A percentile compares a stretch with the other conserved stretches of the same genome.
These are phyloP conservation scores for Catotricha subobsoleta DNA, from an alignment of 2,888 invertebrate genomes.

Conservation along the genomic window DNA sequence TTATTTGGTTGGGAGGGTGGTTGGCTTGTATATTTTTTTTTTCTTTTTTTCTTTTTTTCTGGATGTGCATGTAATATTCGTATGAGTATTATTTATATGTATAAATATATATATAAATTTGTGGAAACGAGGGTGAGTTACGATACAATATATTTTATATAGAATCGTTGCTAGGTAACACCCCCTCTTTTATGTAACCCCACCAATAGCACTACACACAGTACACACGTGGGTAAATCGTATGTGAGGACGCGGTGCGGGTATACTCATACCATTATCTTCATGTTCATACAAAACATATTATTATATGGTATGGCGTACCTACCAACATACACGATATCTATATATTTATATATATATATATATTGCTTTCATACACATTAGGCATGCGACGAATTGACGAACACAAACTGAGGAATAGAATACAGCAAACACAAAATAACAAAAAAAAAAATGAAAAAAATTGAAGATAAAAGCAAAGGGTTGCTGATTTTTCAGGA, in stretches of 20 bases:
- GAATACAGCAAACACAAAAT: too few relatives aligned
- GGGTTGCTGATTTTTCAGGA: too few relatives aligned
- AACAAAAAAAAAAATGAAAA: too few relatives aligned
- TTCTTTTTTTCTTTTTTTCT: not conserved
- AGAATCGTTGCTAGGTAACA: slow-evolving; percentile 5
- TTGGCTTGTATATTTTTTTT: not conserved
- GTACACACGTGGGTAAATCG: slow-evolving; percentile 2
- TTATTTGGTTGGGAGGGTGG: not conserved
- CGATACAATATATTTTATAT: not conserved
- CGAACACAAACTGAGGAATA: too few relatives aligned
- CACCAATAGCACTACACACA: slow-evolving; percentile 1
- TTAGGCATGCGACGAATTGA: too few relatives aligned
- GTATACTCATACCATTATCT: not conserved
- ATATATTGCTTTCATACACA: too few relatives aligned
- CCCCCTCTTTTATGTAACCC: not conserved
- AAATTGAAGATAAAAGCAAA: too few relatives aligned
- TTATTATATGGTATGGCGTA: too few relatives aligned
- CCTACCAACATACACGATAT: too few relatives aligned
- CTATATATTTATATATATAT: too few relatives aligned
- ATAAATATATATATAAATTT: too few relatives aligned
- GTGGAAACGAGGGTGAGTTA: slow-evolving; percentile 2
- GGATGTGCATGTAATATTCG: not conserved
- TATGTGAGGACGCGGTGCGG: slow-evolving; percentile 1
- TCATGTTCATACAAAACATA: too few relatives aligned
- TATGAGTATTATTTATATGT: not conserved